phyloP scores from a whole-genome alignment of 64 coral and sea anemone species.

The Montipora capricornis region DNA sequence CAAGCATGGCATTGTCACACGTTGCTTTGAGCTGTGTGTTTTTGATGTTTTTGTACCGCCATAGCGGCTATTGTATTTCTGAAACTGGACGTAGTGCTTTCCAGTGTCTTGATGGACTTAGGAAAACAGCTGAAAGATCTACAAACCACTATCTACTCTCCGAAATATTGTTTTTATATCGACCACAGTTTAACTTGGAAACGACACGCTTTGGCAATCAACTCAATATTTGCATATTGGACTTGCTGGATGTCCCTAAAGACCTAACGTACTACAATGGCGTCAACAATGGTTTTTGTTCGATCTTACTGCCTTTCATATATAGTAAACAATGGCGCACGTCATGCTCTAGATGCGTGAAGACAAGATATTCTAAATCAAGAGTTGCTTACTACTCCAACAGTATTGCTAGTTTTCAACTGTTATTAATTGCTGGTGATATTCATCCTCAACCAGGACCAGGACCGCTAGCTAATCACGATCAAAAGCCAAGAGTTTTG shows the following conservation, averaged over 20 bases:
- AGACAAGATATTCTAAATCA: slow-evolving; percentile 37
- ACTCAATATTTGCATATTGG: slow-evolving; percentile 12
- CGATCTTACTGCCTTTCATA: too few species aligned
- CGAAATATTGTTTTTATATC: slow-evolving; percentile 30
- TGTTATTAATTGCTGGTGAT: background rate
- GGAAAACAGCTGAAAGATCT: slow-evolving; percentile 19
- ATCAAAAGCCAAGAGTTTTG: slow-evolving; percentile 26
- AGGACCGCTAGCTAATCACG: slow-evolving; percentile 7
- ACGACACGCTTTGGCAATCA: slow-evolving; percentile 28
- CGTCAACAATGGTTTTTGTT: too few species aligned
- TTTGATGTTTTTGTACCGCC: too few species aligned
- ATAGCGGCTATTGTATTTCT: too few species aligned
- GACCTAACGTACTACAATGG: slow-evolving; percentile 2
- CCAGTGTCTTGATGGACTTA: slow-evolving; percentile 11
- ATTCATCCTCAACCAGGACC: too few species aligned
- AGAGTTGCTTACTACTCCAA: slow-evolving; percentile 38
- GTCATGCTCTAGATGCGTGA: slow-evolving; percentile 13
- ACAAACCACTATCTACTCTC: slow-evolving; percentile 20
- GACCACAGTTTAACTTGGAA: slow-evolving; percentile 28
- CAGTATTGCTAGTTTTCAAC: background rate
- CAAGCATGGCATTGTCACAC: too few species aligned
- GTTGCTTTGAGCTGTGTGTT: too few species aligned
- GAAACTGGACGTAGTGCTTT: background rate
- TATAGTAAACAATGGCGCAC: slow-evolving; percentile 29
- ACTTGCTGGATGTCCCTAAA: slow-evolving; percentile 35